Percentiles rank a stretch among this genome's conserved stretches.
Evolutionary conservation across 2,888 invertebrate genomes (phyloP).

Genomic region (Agrochola litura): DNA sequence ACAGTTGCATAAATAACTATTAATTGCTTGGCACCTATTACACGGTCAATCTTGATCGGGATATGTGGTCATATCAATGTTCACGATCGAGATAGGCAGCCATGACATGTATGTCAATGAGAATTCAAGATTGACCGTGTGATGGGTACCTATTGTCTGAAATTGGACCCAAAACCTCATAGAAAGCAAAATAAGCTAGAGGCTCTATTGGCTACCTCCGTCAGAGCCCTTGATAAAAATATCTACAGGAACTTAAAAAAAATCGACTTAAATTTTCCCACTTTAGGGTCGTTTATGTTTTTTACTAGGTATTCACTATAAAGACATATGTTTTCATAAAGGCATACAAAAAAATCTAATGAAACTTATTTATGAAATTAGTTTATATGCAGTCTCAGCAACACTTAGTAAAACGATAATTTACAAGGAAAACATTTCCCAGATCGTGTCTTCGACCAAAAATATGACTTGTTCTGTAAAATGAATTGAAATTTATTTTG

Average conservation of each 20-base stretch:
- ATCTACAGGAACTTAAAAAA: too few species aligned
- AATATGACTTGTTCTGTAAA: conserved; percentile 32
- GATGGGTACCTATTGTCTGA: not conserved
- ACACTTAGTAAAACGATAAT: not conserved
- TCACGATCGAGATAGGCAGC: not conserved
- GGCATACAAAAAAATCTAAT: not conserved
- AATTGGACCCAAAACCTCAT: too few species aligned
- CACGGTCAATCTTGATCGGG: too few species aligned
- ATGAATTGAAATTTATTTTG: conserved; percentile 6
- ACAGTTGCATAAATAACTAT: too few species aligned
- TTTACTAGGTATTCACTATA: too few species aligned
- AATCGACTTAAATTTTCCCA: too few species aligned
- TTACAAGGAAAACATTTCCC: not conserved
- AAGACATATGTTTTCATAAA: not conserved
- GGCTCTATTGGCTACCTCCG: too few species aligned
- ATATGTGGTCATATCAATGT: not conserved
- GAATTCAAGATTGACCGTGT: not conserved
- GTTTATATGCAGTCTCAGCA: not conserved
- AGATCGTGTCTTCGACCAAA: not conserved
- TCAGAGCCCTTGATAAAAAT: too few species aligned
- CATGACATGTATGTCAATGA: not conserved
- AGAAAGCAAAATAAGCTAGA: too few species aligned
- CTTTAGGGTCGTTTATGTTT: too few species aligned
- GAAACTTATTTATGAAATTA: not conserved
- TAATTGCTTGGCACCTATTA: not conserved